phyloP scores from a whole-genome alignment of 2,113 vertebrate species.

The Megaceryle torquata region DNA sequence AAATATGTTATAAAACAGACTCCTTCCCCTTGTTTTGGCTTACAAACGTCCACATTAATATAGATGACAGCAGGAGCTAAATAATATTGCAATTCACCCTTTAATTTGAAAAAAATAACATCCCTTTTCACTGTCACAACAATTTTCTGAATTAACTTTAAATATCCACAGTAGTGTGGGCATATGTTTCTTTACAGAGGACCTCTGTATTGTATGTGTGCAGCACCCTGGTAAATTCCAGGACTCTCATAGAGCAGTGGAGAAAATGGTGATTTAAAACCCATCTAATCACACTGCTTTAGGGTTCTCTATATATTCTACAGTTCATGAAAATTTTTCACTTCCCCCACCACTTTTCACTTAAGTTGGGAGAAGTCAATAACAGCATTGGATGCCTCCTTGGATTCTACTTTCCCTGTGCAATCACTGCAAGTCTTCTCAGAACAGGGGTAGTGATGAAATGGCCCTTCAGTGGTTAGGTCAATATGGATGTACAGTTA shows the following conservation, averaged over 20 bases:
- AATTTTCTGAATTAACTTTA: background rate
- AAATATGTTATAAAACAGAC: background rate
- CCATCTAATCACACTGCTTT: background rate
- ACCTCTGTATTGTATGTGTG: too few species aligned
- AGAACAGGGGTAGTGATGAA: background rate
- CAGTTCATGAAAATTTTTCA: background rate
- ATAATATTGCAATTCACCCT: background rate
- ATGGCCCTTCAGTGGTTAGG: background rate
- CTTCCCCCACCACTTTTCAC: background rate
- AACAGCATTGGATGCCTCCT: too few species aligned
- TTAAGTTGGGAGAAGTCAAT: accelerated
- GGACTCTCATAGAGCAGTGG: background rate
- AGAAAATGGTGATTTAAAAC: background rate
- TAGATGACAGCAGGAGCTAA: background rate
- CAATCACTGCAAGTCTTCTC: background rate
- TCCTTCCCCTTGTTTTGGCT: background rate
- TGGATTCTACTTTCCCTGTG: background rate
- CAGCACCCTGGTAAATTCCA: background rate
- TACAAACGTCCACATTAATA: background rate
- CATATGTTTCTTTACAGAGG: background rate
- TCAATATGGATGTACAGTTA: background rate
- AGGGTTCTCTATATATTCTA: background rate
- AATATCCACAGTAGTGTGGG: accelerated
- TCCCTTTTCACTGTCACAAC: background rate
- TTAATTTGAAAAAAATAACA: background rate